A percentile compares a stretch with the other conserved stretches of the same genome.
Evolutionary conservation across 1,140 invertebrate species (phyloP).

Genomic region (Centruroides vittatus): DNA sequence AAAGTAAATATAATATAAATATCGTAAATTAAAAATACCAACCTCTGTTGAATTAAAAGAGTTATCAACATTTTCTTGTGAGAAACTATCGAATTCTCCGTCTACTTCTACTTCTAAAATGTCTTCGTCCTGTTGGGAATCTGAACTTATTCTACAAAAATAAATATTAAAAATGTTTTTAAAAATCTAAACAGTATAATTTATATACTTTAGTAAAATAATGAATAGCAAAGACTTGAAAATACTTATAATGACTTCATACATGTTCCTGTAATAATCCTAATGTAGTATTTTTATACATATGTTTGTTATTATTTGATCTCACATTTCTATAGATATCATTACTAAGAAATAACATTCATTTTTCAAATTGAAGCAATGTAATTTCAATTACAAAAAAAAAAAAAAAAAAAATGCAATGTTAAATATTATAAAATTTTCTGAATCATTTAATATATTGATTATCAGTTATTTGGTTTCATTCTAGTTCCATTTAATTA

Average conservation of each 20-base stretch:
- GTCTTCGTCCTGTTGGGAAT: conserved; percentile 3
- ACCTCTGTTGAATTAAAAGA: neutral
- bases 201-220: neutral
- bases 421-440: neutral
- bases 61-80: conserved; percentile 6
- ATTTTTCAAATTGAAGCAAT: no score
- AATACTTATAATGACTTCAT: no score
- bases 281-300: no score
- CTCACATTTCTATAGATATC: no score
- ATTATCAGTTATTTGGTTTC: no score
- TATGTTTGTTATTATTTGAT: no score
- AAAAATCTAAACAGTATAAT: neutral
- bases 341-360: no score
- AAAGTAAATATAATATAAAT: neutral
- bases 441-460: no score
- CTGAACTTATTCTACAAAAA: neutral
- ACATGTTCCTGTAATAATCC: no score
- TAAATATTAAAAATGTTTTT: neutral
- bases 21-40: neutral
- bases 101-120: conserved; percentile 10
- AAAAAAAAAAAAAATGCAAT: neutral
- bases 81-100: conserved; percentile 7
- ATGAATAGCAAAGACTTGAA: neutral
- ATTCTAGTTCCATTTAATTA: no score
- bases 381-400: no score